phyloP scores from a whole-genome alignment of 2,797 vertebrate genomes.

The Aplochiton taeniatus region DNA sequence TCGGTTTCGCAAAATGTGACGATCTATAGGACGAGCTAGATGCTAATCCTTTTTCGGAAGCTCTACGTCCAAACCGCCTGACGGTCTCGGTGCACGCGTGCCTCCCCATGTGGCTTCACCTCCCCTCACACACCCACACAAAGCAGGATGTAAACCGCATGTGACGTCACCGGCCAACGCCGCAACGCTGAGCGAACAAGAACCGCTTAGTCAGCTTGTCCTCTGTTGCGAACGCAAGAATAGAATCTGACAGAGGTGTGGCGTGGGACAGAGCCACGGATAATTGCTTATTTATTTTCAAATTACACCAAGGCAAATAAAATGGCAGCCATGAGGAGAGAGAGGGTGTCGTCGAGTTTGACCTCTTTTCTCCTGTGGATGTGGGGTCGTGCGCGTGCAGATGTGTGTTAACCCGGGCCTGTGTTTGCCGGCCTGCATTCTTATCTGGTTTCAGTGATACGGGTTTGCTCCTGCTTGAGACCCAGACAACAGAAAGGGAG shows the following conservation, averaged over 20 bases:
- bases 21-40: no score
- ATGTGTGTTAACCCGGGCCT: not conserved
- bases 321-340: conserved; percentile 37
- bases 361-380: conserved; percentile 26
- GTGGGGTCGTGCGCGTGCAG: conserved; percentile 3
- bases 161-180: not conserved
- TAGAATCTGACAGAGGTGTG: conserved; percentile 19
- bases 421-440: not conserved
- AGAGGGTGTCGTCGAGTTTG: conserved; percentile 54
- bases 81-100: no score
- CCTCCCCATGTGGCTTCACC: no score
- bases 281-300: conserved; percentile 50
- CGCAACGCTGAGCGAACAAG: not conserved
- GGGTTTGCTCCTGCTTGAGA: not conserved
- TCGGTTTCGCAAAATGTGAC: no score
- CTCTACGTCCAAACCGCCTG: no score
- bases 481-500: conserved; percentile 23
- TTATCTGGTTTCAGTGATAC: no score
- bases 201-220: conserved; percentile 9
- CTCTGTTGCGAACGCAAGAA: conserved; percentile 26
- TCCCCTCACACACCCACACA: not conserved
- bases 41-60: no score
- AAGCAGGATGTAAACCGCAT: not conserved
- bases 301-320: conserved; percentile 46
- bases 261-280: conserved; percentile 23